A percentile compares a stretch with the other conserved stretches of the same genome.
phyloP scores from a whole-genome alignment of 2,113 vertebrate genomes.

The Abramis brama region DNA sequence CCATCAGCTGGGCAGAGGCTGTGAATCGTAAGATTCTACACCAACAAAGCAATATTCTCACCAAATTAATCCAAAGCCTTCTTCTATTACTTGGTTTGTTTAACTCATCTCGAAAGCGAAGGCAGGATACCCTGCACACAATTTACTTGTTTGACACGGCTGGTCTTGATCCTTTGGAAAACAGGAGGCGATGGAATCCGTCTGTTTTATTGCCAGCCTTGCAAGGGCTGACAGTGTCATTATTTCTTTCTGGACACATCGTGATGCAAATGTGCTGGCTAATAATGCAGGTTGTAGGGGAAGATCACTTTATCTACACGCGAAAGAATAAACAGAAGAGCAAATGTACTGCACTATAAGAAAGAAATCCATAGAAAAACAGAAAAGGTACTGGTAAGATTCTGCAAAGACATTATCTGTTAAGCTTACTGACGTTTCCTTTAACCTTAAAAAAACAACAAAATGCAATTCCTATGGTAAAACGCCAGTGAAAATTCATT shows the following conservation, averaged over 20 bases:
- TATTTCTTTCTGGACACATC: constrained; percentile 71
- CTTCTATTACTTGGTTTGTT: constrained; percentile 81
- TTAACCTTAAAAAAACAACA: too few species aligned
- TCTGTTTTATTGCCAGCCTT: constrained; percentile 72
- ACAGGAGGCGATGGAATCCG: constrained; percentile 66
- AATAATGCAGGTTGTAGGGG: constrained; percentile 52
- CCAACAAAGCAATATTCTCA: constrained; percentile 75
- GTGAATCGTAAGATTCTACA: constrained; percentile 80
- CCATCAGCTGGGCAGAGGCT: constrained; percentile 77
- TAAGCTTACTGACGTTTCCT: too few species aligned
- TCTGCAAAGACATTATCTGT: too few species aligned
- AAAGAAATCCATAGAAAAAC: too few species aligned
- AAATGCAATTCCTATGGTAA: too few species aligned
- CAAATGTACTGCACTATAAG: neutral
- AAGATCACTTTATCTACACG: constrained; percentile 42
- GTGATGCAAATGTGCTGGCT: constrained; percentile 55
- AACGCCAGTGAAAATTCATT: too few species aligned
- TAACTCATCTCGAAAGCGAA: constrained; percentile 76
- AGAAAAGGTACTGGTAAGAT: too few species aligned
- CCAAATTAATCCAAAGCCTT: constrained; percentile 77
- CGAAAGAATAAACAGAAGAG: constrained; percentile 40
- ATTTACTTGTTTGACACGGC: constrained; percentile 78
- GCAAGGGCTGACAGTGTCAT: constrained; percentile 72
- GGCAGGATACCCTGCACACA: constrained; percentile 71
- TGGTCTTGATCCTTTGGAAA: constrained; percentile 75